These are phyloP conservation scores for Dreissena polymorpha DNA, from an alignment of 1,140 invertebrate species.

Conservation along the genomic window DNA sequence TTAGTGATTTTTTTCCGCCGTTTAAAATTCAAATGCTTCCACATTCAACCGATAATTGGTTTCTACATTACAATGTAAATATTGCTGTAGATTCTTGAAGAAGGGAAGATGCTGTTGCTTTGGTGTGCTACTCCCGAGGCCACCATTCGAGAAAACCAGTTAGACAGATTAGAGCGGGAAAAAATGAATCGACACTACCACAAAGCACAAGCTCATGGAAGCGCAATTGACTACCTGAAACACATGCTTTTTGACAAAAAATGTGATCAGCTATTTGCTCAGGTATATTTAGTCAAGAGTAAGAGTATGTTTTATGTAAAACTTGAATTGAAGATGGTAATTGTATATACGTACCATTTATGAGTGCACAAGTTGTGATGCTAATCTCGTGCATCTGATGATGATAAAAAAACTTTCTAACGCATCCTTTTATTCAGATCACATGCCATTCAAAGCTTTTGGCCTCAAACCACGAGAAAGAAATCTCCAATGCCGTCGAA, in stretches of 20 bases:
- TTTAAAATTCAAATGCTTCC: too few relatives aligned
- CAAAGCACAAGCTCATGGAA: constrained; percentile 23
- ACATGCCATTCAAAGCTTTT: constrained; percentile 42
- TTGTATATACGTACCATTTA: too few relatives aligned
- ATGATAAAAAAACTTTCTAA: too few relatives aligned
- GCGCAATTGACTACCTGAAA: constrained; percentile 25
- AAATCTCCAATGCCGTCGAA: constrained; percentile 3
- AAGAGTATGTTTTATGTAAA: neutral
- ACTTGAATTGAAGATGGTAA: too few relatives aligned
- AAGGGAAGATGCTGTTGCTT: constrained; percentile 18
- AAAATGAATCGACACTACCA: neutral
- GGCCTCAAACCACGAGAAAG: constrained; percentile 16
- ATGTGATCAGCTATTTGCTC: constrained; percentile 27
- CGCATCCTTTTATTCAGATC: constrained; percentile 5
- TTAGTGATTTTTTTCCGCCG: too few relatives aligned
- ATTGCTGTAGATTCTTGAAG: constrained; percentile 32
- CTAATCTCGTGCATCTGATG: too few relatives aligned
- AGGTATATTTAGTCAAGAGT: constrained; percentile 10
- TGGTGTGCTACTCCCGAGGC: constrained; percentile 50
- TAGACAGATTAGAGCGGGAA: neutral
- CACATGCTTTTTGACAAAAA: constrained; percentile 6
- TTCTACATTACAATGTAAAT: too few relatives aligned
- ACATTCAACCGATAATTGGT: too few relatives aligned
- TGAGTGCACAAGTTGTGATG: too few relatives aligned
- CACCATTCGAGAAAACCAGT: constrained; percentile 27